These are phyloP conservation scores for Notolabrus celidotus DNA, from an alignment of 2,797 vertebrate species.

Conservation along the genomic window DNA sequence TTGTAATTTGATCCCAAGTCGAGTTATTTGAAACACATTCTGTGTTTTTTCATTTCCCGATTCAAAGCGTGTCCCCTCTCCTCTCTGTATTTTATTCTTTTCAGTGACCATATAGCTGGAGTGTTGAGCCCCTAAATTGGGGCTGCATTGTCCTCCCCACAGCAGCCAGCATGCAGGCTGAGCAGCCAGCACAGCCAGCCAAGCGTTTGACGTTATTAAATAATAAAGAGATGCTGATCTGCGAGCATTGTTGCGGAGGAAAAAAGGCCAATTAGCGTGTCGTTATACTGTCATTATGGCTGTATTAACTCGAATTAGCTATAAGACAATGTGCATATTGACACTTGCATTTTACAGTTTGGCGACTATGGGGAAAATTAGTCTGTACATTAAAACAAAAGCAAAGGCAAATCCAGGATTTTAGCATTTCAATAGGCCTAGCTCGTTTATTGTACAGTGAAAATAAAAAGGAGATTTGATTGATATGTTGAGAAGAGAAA, in stretches of 20 bases:
- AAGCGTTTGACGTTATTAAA: conserved; percentile 98
- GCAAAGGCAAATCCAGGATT: not conserved
- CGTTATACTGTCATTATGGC: conserved; percentile 93
- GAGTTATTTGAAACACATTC: not conserved
- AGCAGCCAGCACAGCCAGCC: conserved; percentile 89
- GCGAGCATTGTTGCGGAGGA: conserved; percentile 87
- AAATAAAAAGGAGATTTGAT: not conserved
- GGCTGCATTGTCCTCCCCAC: conserved; percentile 86
- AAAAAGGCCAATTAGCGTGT: conserved; percentile 93
- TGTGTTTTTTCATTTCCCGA: not conserved
- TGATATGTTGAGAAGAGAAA: no score
- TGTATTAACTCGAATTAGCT: conserved; percentile 95
- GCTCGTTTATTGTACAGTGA: no score
- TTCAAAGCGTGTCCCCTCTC: not conserved
- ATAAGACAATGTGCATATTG: conserved; percentile 89
- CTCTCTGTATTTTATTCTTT: not conserved
- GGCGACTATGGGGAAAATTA: conserved; percentile 7
- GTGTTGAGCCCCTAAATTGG: conserved; percentile 83
- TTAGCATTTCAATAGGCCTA: not conserved
- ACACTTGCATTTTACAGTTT: conserved; percentile 37
- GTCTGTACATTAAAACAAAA: not conserved
- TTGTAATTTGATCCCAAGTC: no score
- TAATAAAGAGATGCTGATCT: conserved; percentile 96
- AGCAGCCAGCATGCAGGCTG: conserved; percentile 86
- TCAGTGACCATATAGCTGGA: conserved; percentile 13